Conservation (phyloP, 2,797 vertebrate species). For the Valencia hispanica region DNA sequence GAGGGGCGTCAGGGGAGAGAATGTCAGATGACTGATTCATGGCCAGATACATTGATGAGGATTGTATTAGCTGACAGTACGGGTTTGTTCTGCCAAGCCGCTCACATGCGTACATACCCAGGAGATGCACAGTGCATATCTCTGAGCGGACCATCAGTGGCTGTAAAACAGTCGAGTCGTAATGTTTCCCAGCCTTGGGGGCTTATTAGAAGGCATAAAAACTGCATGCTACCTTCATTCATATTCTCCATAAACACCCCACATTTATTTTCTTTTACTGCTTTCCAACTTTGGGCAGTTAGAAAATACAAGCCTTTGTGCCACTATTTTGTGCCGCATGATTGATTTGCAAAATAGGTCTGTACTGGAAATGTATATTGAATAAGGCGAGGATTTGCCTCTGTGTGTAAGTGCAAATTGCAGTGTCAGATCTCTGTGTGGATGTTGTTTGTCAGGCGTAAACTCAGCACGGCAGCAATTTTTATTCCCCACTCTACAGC, state of each 20-base stretch:
- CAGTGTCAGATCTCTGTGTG: conserved; percentile 71
- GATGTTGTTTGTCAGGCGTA: conserved; percentile 77
- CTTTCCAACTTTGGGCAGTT: conserved; percentile 63
- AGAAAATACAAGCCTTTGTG: conserved; percentile 74
- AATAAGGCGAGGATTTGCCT: conserved; percentile 72
- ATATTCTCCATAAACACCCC: conserved; percentile 78
- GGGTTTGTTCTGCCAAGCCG: conserved; percentile 29
- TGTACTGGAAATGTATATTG: conserved; percentile 75
- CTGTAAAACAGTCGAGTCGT: conserved; percentile 81
- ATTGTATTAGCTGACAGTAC: conserved; percentile 59
- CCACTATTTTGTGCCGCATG: conserved; percentile 80
- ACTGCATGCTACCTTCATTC: conserved; percentile 81
- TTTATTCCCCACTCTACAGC: conserved; percentile 66
- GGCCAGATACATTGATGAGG: conserved; percentile 68
- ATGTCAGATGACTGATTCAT: conserved; percentile 72
- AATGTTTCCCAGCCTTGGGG: conserved; percentile 79
- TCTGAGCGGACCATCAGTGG: conserved; percentile 73
- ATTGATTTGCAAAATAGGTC: conserved; percentile 81
- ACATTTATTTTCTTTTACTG: conserved; percentile 38
- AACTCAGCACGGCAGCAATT: conserved; percentile 70
- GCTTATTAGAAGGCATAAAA: conserved; percentile 85
- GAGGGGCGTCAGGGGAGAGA: conserved; percentile 62
- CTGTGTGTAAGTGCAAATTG: conserved; percentile 76
- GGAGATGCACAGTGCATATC: conserved; percentile 61
- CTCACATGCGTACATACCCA: conserved; percentile 29